Base-by-base conservation (phyloP, 2,888 invertebrate genomes). In the Drosophila engyochracea region DNA sequence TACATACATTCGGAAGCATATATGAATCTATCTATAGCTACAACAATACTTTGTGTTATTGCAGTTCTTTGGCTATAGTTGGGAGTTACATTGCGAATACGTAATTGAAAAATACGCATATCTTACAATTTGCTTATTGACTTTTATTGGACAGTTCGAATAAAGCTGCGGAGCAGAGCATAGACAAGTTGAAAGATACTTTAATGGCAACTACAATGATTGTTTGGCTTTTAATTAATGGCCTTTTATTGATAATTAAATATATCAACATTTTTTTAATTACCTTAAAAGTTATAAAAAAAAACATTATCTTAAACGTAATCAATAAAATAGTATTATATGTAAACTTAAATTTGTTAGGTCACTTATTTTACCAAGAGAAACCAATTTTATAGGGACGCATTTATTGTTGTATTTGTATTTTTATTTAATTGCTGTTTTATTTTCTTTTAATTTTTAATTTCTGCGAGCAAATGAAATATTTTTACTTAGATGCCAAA, bases 71-170 rank as follows among this genome's bases (percentile, higher is more conserved):
- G 59, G 61, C 51, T 51, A 19, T 49, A 74, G 82, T 65, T 74
- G 55, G 64, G 55, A 65, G 60, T 72, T 59, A 65, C 68, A 67
- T 73, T 76, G 60, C 74, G 81, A 82, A 82, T 85, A 76, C 80
- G 85, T 90, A 85, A 85, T 85, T 85, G 85, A 85, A 85, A 85
- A 90, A 83, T 88, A 75, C 83, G 79, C 85, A 90, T 79, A 81
- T 81, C 85, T 87, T 82, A 79, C 70, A 79, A 60, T 60, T 74
- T 67, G 74, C 88, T 82, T 85, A 85, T 87, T 87, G 87, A 90
- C 91, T 79, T 87, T 77, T 90, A 87, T 87, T 87, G 82, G 91
- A 90, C 87, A 90, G 81, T 67, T 83, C 33, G 70, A 67, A 60
- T 75, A 58, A 49, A 44, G 79, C 33, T 51, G 33, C 19, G 33